Evolutionary conservation across 2,797 vertebrate genomes (phyloP), one percentile per base, ranked within the genome.

Genomic region (Anguilla anguilla): DNA sequence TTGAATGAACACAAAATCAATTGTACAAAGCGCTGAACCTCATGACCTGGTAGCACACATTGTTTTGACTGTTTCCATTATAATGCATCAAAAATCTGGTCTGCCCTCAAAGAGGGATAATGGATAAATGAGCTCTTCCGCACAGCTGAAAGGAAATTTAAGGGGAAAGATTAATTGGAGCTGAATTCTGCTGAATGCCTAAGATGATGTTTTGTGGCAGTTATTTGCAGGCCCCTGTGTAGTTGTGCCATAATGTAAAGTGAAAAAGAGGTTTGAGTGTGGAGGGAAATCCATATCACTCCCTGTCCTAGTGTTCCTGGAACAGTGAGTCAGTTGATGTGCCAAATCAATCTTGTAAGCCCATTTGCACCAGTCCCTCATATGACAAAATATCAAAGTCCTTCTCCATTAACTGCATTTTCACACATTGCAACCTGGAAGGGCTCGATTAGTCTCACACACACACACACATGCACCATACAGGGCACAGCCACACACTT

Each of bases 341-440:
- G 87, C 88, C 90, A 91, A 91, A 93, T 93, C 91, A 93, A 93
- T 93, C 93, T 91, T 89, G 86, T 79, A 86, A 90, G 89, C 87
- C 87, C 88, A 86, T 90, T 90, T 89, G 90, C 87, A 87, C 86
- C 89, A 86, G 89, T 88, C 91, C 88, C 86, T 90, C 86, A 74
- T 84, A 84, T 88, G 90, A 89, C 91, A 89, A 87, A 91, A 92
- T 87, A 89, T 84, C 88, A 69, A 81, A 85, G 87, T 88, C 90
- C 86, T 88, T 91, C 89, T 86, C 83, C 88, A 92, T 89, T 87
- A 90, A 69, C 87, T 86, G 88, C 88, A 89, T 86, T 46, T 46
- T 83, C 88, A 91, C 91, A 91, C 90, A 86, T 82, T 84, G 81
- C 87, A 89, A 89, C 90, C 17, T 81, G 77, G 77, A 46, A 25